A percentile compares a stretch with the other conserved stretches of the same genome.
Evolutionary conservation across 92 coral and sea anemone species (phyloP).

Genomic region (Porites evermanni): DNA sequence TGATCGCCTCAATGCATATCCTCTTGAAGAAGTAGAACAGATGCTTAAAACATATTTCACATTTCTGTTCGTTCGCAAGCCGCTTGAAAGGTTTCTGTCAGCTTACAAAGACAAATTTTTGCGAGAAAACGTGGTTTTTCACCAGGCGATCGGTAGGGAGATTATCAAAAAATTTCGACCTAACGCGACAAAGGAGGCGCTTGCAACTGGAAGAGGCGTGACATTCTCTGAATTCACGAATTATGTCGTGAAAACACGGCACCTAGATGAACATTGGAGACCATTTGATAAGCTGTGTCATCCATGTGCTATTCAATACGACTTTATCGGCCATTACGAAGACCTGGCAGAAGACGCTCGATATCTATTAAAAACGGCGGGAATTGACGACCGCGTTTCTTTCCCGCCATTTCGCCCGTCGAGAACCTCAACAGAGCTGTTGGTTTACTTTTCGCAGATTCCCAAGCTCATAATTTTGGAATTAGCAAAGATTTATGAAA

Average conservation of each 20-base stretch:
- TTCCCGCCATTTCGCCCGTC: slow-evolving; percentile 28
- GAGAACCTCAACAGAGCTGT: slow-evolving; percentile 24
- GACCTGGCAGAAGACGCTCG: slow-evolving; percentile 21
- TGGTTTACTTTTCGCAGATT: slow-evolving; percentile 32
- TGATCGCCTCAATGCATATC: neutral
- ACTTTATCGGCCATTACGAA: slow-evolving; percentile 42
- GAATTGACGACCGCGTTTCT: slow-evolving; percentile 39
- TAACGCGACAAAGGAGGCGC: slow-evolving; percentile 24
- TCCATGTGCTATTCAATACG: slow-evolving; percentile 40
- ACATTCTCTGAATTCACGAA: slow-evolving; percentile 38
- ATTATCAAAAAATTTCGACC: slow-evolving; percentile 4
- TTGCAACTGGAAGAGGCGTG: slow-evolving; percentile 20
- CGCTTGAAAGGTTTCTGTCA: slow-evolving; percentile 40
- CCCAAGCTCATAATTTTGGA: slow-evolving; percentile 20
- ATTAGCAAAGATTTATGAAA: slow-evolving; percentile 38
- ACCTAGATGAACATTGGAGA: slow-evolving; percentile 41
- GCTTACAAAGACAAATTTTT: slow-evolving; percentile 42
- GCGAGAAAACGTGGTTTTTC: slow-evolving; percentile 5
- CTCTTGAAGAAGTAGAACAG: neutral
- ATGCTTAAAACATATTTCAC: slow-evolving; percentile 29
- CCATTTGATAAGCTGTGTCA: slow-evolving; percentile 32
- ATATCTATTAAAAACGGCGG: slow-evolving; percentile 39
- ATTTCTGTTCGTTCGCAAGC: slow-evolving; percentile 40
- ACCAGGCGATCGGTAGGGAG: neutral
- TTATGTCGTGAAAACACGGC: neutral